Evolutionary conservation across 2,888 invertebrate species (phyloP), one percentile per base, ranked within the genome.

Genomic region (Cephus sareptanus): DNA sequence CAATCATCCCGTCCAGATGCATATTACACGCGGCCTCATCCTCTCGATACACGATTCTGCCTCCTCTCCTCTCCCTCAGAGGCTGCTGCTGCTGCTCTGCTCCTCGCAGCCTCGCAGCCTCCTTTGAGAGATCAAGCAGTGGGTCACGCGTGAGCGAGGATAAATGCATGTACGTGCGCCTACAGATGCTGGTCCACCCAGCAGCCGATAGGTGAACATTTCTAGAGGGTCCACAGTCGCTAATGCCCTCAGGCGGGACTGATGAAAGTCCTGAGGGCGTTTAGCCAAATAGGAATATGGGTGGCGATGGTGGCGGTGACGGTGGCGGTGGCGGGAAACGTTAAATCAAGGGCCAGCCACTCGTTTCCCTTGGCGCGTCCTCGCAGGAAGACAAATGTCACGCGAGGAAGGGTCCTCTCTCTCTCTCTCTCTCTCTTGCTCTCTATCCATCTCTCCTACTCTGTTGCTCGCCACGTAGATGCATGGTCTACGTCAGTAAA

Each of bases 401-500:
- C 83, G 56, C 81, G 84, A 83, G 73, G 76, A 80, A 74, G 74
- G 75, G 80, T 56, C 35, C 34, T 56, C 9, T 56, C 56, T 23
- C 9, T 23, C 40, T 56, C 6, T 56, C 56, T 4, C 40, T 40
- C 40, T 40, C 15, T 4, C 4, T 4, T 13, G 3, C 4, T 37
- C 15, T 23, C 4, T 6, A 4, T 56, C 56, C 1, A 40, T 40
- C 56, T 56, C 9, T 56, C 56, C 0, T 23, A 23, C 56, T 56
- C 77, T 77, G 79, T 77, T 80, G 84, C 84, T 81, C 83, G 84
- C 77, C 85, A 83, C 81, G 83, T 86, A 85, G 87, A 89, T 87
- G 88, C 90, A 87, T 85, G 89, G 84, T 86, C 87, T 86, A 84
- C 83, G 87, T 85, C 89, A 88, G 90, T 91, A 91, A 91, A 91